These are phyloP conservation scores for Aptenodytes forsteri DNA, from an alignment of 2,113 vertebrate species.

Conservation along the genomic window DNA sequence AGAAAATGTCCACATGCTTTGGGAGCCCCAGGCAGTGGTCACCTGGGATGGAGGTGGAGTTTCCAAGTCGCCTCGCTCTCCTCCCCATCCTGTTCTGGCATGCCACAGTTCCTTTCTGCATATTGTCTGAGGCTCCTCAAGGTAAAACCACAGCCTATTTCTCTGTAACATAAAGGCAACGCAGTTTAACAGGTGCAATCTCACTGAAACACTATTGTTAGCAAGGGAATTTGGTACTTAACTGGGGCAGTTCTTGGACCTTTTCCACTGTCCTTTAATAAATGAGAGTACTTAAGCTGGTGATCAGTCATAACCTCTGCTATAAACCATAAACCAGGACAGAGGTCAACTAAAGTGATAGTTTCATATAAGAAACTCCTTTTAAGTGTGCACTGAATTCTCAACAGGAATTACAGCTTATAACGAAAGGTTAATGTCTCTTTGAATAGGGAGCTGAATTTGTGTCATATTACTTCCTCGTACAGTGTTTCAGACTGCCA, in stretches of 20 bases:
- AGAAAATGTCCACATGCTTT: neutral
- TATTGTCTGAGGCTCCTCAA: neutral
- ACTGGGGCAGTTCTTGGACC: neutral
- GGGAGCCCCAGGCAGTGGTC: neutral
- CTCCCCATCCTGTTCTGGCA: neutral
- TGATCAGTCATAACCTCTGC: neutral
- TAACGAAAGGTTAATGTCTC: neutral
- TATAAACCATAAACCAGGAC: too few relatives aligned
- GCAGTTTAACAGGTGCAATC: neutral
- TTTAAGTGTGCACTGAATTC: neutral
- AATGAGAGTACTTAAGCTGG: neutral
- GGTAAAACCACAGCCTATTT: neutral
- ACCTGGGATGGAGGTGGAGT: neutral
- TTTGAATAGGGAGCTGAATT: neutral
- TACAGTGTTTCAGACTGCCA: neutral
- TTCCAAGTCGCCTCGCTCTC: fast-evolving
- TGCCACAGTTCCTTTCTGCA: neutral
- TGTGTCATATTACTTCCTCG: neutral
- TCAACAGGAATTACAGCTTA: neutral
- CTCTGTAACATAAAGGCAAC: neutral
- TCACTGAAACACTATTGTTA: neutral
- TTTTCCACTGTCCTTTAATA: neutral
- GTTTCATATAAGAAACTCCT: neutral
- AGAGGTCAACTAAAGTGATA: neutral
- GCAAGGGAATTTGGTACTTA: neutral